Percentiles rank a stretch among this genome's conserved stretches.
Conservation (phyloP, 2,888 invertebrate genomes). For the Lasioglossum lativentre region DNA sequence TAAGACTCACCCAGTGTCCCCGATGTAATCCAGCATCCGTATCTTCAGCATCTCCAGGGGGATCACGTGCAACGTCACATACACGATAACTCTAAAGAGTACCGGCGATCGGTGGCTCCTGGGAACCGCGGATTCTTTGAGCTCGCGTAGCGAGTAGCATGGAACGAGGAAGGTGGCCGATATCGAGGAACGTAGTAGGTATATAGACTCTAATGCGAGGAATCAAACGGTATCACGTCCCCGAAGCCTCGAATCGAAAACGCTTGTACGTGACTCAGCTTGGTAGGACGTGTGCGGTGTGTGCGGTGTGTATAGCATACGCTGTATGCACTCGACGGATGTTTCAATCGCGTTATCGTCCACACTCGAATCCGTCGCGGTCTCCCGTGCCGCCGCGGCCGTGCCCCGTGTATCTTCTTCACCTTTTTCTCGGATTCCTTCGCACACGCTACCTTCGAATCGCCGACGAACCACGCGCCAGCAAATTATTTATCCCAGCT, state of each 20-base stretch:
- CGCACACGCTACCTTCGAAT: neutral
- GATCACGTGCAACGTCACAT: constrained; percentile 54
- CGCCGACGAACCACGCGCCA: constrained; percentile 5
- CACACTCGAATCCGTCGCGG: neutral
- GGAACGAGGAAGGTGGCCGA: constrained; percentile 44
- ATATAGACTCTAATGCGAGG: constrained; percentile 55
- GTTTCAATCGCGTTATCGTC: constrained; percentile 49
- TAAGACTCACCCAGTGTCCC: constrained; percentile 81
- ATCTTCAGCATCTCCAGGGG: constrained; percentile 80
- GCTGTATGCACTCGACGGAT: constrained; percentile 18
- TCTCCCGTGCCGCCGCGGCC: neutral
- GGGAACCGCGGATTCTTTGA: constrained; percentile 27
- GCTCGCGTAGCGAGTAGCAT: neutral
- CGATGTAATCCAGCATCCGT: constrained; percentile 83
- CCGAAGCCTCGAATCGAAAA: constrained; percentile 69
- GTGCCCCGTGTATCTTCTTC: neutral
- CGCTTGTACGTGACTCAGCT: constrained; percentile 46
- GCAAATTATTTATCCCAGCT: constrained; percentile 22
- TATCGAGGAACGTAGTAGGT: constrained; percentile 32
- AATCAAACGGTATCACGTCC: constrained; percentile 74
- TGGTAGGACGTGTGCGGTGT: neutral
- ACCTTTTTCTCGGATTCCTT: constrained; percentile 9
- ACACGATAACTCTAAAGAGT: constrained; percentile 20
- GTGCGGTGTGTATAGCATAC: neutral
- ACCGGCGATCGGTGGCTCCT: neutral